A percentile compares a stretch with the other conserved stretches of the same genome.
Conservation (phyloP, 2,888 invertebrate genomes). For the Melieria crassipennis region DNA sequence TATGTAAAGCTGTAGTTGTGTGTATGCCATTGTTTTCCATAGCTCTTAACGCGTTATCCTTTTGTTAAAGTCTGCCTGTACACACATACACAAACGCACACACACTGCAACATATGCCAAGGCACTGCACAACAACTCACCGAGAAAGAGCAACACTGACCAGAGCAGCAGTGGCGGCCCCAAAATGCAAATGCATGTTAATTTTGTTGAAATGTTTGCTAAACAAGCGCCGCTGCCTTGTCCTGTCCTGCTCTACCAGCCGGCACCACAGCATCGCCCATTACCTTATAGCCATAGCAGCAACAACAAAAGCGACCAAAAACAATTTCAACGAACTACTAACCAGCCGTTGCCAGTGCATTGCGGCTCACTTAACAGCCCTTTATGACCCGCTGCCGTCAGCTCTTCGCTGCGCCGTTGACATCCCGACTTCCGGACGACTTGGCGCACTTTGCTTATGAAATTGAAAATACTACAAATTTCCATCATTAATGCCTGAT, state of each 20-base stretch:
- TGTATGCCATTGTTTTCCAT: conserved; percentile 21
- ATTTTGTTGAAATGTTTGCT: conserved; percentile 40
- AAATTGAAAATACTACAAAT: no score
- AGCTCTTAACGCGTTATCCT: conserved; percentile 35
- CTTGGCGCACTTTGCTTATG: no score
- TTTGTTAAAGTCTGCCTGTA: conserved; percentile 15
- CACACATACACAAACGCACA: neutral
- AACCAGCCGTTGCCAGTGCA: no score
- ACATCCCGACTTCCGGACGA: no score
- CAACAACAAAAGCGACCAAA: no score
- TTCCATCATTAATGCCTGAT: no score
- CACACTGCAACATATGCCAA: neutral
- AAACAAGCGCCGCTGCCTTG: conserved; percentile 11
- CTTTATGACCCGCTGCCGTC: no score
- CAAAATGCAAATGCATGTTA: conserved; percentile 36
- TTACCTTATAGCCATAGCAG: neutral
- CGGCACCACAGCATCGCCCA: neutral
- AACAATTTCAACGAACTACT: no score
- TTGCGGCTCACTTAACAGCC: no score
- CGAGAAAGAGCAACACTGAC: neutral
- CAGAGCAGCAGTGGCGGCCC: neutral
- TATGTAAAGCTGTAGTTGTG: neutral
- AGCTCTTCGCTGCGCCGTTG: no score
- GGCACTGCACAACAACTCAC: neutral
- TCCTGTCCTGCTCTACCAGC: neutral